phyloP scores from a whole-genome alignment of 2,113 vertebrate genomes.

The Scopus umbretta region DNA sequence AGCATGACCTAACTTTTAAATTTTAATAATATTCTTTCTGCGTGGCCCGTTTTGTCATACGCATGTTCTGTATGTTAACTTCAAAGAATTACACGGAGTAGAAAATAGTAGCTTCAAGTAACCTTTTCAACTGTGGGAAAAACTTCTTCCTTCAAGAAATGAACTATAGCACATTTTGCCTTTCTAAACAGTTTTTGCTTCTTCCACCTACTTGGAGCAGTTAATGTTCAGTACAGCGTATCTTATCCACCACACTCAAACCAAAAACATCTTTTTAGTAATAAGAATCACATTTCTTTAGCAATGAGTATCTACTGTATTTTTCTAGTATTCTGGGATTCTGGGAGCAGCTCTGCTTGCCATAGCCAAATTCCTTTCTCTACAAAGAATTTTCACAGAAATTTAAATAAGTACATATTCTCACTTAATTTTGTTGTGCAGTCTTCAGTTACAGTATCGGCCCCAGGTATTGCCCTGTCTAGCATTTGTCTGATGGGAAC shows the following conservation, averaged over 20 bases:
- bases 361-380: neutral
- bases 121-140: constrained; percentile 10
- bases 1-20: neutral
- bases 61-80: neutral
- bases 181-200: neutral
- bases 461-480: neutral
- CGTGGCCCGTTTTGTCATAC: neutral
- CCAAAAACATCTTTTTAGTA: neutral
- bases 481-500: neutral
- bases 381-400: neutral
- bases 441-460: neutral
- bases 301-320: neutral
- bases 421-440: neutral
- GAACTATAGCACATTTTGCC: neutral
- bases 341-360: neutral
- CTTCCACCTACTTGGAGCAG: neutral
- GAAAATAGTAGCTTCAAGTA: neutral
- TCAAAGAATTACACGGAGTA: neutral
- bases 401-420: neutral
- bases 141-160: neutral
- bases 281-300: neutral
- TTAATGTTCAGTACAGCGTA: neutral
- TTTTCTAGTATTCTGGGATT: neutral
- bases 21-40: neutral
- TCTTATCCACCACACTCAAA: neutral